These are phyloP conservation scores for Rana temporaria DNA, from an alignment of 2,113 vertebrate genomes.

Conservation along the genomic window DNA sequence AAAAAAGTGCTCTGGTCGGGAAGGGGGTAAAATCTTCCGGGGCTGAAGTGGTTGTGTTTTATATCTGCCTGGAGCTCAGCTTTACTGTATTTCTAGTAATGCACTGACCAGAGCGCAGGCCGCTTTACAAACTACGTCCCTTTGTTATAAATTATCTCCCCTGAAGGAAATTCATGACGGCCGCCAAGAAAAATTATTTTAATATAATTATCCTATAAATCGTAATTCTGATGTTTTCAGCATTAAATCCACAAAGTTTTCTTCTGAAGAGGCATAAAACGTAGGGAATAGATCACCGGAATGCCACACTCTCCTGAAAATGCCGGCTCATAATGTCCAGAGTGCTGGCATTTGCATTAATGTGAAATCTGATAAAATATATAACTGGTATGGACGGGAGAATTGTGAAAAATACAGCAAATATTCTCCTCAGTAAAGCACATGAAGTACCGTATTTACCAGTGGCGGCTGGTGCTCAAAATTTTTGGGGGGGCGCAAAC, in stretches of 20 bases:
- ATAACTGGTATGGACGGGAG: too few relatives aligned
- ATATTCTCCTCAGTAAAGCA: too few relatives aligned
- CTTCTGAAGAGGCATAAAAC: not conserved
- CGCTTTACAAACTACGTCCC: not conserved
- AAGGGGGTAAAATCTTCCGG: too few relatives aligned
- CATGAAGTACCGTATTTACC: too few relatives aligned
- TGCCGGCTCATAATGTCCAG: not conserved
- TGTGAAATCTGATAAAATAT: too few relatives aligned
- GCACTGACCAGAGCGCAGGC: not conserved
- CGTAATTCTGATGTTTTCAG: slow-evolving; percentile 26
- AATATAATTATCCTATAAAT: slow-evolving; percentile 47
- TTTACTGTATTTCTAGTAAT: not conserved
- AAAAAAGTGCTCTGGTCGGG: too few relatives aligned
- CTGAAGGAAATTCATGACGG: slow-evolving; percentile 12
- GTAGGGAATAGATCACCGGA: not conserved
- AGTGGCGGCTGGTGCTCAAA: too few relatives aligned
- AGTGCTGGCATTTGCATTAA: not conserved
- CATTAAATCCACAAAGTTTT: slow-evolving; percentile 17
- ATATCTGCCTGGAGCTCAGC: not conserved
- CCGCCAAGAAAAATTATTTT: slow-evolving; percentile 26
- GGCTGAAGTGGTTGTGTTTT: too few relatives aligned
- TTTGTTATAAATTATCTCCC: slow-evolving; percentile 17
- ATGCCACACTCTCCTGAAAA: not conserved
- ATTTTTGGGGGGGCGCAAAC: too few relatives aligned
- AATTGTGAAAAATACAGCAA: too few relatives aligned